phyloP scores from a whole-genome alignment of 2,888 invertebrate genomes.

The Fragum whitleyi region DNA sequence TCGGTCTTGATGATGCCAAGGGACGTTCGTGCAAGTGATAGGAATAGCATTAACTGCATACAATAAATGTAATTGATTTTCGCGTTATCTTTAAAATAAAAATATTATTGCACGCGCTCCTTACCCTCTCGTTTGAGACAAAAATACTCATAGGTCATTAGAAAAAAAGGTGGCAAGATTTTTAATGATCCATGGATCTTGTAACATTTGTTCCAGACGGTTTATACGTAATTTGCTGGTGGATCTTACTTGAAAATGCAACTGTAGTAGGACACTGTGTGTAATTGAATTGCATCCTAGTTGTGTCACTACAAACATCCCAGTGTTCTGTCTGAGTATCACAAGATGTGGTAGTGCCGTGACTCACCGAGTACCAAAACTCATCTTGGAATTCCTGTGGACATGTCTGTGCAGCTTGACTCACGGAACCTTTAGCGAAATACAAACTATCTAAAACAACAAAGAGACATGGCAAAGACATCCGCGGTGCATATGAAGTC shows the following conservation, averaged over 20 bases:
- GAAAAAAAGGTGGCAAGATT: too few species aligned
- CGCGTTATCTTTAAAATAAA: too few species aligned
- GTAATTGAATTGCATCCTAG: conserved; percentile 66
- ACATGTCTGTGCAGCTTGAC: conserved; percentile 36
- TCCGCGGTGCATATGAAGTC: neutral
- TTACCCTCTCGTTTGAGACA: too few species aligned
- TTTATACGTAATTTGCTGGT: too few species aligned
- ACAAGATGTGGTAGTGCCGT: conserved; percentile 33
- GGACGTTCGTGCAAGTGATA: too few species aligned
- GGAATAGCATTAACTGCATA: too few species aligned
- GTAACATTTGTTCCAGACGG: too few species aligned
- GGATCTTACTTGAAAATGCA: conserved; percentile 70
- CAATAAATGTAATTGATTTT: too few species aligned
- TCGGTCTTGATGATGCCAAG: too few species aligned
- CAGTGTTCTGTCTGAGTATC: conserved; percentile 36
- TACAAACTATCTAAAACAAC: neutral
- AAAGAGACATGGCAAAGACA: neutral
- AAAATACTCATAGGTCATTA: too few species aligned
- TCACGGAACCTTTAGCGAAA: conserved; percentile 28
- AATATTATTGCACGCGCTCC: too few species aligned
- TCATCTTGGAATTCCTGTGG: conserved; percentile 45
- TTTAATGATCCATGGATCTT: too few species aligned
- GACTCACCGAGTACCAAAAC: conserved; percentile 41
- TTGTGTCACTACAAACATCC: conserved; percentile 65
- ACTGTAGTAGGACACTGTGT: conserved; percentile 60